Percentiles rank a stretch among this genome's conserved stretches.
phyloP scores from a whole-genome alignment of 2,113 vertebrate genomes.

The Elanus axillaris region DNA sequence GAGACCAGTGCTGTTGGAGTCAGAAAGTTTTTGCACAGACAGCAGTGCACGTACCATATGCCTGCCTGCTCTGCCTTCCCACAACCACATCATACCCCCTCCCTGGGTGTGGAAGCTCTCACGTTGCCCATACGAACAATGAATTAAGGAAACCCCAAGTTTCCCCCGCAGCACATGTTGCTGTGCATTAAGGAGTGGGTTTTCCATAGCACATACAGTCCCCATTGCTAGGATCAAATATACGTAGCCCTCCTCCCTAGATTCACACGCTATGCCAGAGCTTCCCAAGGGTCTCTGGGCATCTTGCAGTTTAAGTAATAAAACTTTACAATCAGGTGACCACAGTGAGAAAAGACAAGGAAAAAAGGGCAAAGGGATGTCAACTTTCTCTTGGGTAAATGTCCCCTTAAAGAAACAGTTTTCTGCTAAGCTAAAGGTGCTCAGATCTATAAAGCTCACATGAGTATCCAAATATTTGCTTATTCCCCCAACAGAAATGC shows the following conservation, averaged over 20 bases:
- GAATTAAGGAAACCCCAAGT: not conserved
- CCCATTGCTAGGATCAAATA: not conserved
- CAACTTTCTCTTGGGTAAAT: not conserved
- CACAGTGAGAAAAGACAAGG: not conserved
- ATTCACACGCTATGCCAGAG: accelerated
- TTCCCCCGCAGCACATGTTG: not conserved
- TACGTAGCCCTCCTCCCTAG: not conserved
- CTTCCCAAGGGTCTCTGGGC: not conserved
- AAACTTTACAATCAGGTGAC: not conserved
- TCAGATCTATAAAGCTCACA: not conserved
- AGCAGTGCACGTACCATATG: not conserved
- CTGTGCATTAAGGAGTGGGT: not conserved
- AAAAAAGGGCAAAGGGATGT: not conserved
- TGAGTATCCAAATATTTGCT: not conserved
- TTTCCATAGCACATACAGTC: not conserved
- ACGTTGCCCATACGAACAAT: accelerated
- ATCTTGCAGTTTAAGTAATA: not conserved
- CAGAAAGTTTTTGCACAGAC: not conserved
- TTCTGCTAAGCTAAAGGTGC: not conserved
- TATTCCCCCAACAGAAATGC: not conserved
- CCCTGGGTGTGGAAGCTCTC: not conserved
- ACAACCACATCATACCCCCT: not conserved
- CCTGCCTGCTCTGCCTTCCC: not conserved
- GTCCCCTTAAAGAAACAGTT: not conserved
- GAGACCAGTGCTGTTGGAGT: not conserved